Base-by-base conservation (phyloP, 1,140 invertebrate genomes). In the Trissolcus basalis region DNA sequence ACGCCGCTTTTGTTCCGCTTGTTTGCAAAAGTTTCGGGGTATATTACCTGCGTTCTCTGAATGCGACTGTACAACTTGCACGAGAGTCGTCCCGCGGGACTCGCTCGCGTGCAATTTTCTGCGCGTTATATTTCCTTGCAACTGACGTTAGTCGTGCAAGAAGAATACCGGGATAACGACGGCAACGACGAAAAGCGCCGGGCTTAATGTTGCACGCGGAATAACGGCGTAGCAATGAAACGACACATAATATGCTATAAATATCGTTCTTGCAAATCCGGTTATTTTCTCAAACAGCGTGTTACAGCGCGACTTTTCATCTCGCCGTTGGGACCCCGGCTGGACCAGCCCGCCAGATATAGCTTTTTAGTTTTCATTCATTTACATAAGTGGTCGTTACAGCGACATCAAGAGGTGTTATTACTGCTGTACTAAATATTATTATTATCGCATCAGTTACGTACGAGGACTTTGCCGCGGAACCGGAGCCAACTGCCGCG, bases 361-460 rank as follows among this genome's bases (percentile, higher is more conserved):
- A 74, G 45, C 70, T 58, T 71, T 67, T 79, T 70, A 64, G 59
- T 79, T 78, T 81, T 81, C 77, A 73, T 81, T 79, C 71, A 81
- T 81, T 81, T 81, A 53, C 80, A 79, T 78, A 79, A 81, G 75
- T 73, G 71, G 71, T 69, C 71, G 78, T 78, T 81, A 78, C 68
- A 54, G 33, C 53, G 54, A 61, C 70, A 75, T 77, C 72, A 73
- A 80, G 79, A 74, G 69, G 78, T 65, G 68, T 81, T 81, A 79
- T 77, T 79, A 75, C 59, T 51, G 44, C 61, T 70, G 45, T 43
- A 74, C 71, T 75, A 73, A 75, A 79, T 73, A 79, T 79, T 74
- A 74, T 75, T 72, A 79, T 78, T 79, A 69, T 67, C 12, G 53
- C 68, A 71, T 78, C 71, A 78, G 68, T 67, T 63, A 68, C 63